Conservation (phyloP, 2,888 invertebrate genomes). For the Drosophila recens region DNA sequence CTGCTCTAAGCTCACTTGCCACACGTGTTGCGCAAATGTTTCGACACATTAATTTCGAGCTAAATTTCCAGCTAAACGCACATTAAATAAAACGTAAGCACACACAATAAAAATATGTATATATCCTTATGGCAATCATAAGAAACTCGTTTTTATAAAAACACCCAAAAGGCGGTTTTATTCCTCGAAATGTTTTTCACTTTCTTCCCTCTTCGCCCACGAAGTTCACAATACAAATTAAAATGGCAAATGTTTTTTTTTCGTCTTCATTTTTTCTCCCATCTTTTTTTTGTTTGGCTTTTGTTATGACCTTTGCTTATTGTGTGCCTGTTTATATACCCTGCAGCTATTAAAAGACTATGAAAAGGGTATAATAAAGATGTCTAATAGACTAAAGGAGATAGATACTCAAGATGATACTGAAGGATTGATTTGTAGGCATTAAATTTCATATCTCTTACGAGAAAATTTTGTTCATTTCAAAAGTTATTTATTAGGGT, state of each 20-base stretch:
- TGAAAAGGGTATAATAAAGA: slow-evolving; percentile 22
- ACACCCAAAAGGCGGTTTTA: slow-evolving; percentile 35
- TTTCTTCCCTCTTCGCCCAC: neutral
- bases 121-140: slow-evolving; percentile 41
- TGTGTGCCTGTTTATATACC: slow-evolving; percentile 28
- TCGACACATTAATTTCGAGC: slow-evolving; percentile 38
- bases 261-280: neutral
- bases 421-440: neutral
- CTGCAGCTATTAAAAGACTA: slow-evolving; percentile 18
- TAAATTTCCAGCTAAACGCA: slow-evolving; percentile 38
- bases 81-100: slow-evolving; percentile 40
- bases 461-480: neutral
- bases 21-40: slow-evolving; percentile 50
- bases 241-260: slow-evolving; percentile 49
- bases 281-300: slow-evolving; percentile 36
- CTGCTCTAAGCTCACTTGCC: slow-evolving; percentile 38
- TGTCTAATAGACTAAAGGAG: slow-evolving; percentile 4
- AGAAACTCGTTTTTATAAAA: slow-evolving; percentile 42
- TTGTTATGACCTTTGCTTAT: slow-evolving; percentile 52
- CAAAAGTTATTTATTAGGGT: neutral
- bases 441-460: slow-evolving; percentile 1
- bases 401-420: neutral
- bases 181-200: slow-evolving; percentile 35
- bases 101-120: slow-evolving; percentile 25
- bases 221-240: slow-evolving; percentile 55